Conservation (phyloP, 1,140 invertebrate species). For the Xylocopa sonorina region DNA sequence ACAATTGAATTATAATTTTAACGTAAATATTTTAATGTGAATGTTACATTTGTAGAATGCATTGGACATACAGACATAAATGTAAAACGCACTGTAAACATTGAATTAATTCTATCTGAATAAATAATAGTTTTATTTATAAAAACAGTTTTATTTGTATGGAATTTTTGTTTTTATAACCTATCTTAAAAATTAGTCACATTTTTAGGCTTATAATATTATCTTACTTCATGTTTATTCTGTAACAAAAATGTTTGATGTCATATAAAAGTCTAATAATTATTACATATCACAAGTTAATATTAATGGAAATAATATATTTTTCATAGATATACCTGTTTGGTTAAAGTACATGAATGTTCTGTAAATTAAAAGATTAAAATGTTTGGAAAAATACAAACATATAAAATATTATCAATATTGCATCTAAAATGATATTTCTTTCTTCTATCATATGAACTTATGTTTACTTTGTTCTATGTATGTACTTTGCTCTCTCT, state of each 20-base stretch:
- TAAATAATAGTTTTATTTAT: constrained; percentile 34
- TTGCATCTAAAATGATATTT: constrained; percentile 17
- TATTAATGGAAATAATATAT: constrained; percentile 23
- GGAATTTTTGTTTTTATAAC: constrained; percentile 11
- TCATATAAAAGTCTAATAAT: constrained; percentile 28
- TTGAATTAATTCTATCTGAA: constrained; percentile 1
- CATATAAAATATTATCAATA: constrained; percentile 36
- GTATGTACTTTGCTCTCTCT: no score
- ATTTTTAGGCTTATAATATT: constrained; percentile 23
- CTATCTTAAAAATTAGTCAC: constrained; percentile 19
- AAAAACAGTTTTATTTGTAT: constrained; percentile 47
- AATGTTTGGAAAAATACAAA: constrained; percentile 15
- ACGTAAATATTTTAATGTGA: not conserved
- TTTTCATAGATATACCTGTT: constrained; percentile 25
- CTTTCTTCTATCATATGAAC: constrained; percentile 4
- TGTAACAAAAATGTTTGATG: constrained; percentile 34
- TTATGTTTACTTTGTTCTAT: constrained; percentile 21
- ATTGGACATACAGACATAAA: constrained; percentile 9
- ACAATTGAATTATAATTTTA: constrained; percentile 86
- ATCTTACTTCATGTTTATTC: constrained; percentile 1
- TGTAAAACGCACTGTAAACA: constrained; percentile 12
- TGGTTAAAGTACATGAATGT: not conserved
- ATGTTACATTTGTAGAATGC: not conserved
- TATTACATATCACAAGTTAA: constrained; percentile 36
- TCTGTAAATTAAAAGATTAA: constrained; percentile 36